phyloP scores from a whole-genome alignment of 2,113 vertebrate species.

The Hystrix cristata region DNA sequence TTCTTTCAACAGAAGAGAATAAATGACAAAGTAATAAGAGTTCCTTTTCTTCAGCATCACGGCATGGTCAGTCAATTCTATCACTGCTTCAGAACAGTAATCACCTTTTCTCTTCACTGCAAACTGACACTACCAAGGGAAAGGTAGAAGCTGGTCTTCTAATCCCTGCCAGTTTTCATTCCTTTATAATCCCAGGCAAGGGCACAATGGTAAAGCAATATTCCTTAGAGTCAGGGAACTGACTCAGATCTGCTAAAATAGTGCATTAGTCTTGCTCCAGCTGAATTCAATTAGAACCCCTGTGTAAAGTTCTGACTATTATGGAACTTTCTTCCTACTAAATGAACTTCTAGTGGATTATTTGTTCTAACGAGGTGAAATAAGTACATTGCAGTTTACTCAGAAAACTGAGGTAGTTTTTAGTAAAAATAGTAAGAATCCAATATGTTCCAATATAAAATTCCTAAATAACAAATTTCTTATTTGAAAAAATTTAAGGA shows the following conservation, averaged over 20 bases:
- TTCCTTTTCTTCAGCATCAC: not conserved
- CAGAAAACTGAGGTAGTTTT: slow-evolving; percentile 6
- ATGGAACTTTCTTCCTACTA: slow-evolving; percentile 57
- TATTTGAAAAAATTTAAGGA: not conserved
- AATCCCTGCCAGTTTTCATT: not conserved
- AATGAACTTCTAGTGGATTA: slow-evolving; percentile 70
- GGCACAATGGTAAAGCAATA: not conserved
- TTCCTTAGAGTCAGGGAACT: slow-evolving; percentile 54
- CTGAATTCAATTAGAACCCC: slow-evolving; percentile 77
- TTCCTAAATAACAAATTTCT: not conserved
- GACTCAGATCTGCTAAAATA: slow-evolving; percentile 48
- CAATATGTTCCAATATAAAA: not conserved
- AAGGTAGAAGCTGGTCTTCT: not conserved
- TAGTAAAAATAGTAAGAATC: slow-evolving; percentile 2
- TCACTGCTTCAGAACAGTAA: not conserved
- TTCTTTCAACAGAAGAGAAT: not conserved
- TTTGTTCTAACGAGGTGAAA: slow-evolving; percentile 68
- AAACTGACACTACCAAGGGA: not conserved
- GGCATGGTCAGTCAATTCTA: not conserved
- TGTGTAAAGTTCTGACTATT: slow-evolving; percentile 60
- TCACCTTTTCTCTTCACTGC: not conserved
- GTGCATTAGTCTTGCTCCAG: slow-evolving; percentile 65
- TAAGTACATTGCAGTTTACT: slow-evolving; percentile 13
- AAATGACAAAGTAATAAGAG: not conserved
- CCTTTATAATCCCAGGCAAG: slow-evolving; percentile 5